These are phyloP conservation scores for Silurus meridionalis DNA, from an alignment of 2,113 vertebrate species.

Conservation along the genomic window DNA sequence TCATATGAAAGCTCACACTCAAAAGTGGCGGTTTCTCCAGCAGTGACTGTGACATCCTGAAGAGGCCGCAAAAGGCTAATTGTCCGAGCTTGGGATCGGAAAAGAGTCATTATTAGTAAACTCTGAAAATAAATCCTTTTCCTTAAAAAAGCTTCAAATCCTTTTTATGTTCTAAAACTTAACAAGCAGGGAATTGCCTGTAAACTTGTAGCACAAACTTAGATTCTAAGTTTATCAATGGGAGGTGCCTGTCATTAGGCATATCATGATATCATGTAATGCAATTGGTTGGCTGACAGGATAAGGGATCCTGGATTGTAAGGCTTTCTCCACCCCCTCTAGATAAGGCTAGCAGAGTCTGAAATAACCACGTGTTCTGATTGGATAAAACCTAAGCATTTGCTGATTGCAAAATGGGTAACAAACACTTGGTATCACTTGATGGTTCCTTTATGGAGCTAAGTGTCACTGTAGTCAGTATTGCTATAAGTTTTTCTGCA, in stretches of 20 bases:
- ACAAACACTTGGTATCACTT: slow-evolving; percentile 38
- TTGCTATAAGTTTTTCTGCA: neutral
- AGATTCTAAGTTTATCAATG: slow-evolving; percentile 9
- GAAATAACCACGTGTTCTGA: slow-evolving; percentile 79
- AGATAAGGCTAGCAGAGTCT: slow-evolving; percentile 79
- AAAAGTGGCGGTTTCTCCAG: slow-evolving; percentile 92
- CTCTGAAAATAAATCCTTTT: slow-evolving; percentile 54
- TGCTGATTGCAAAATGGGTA: slow-evolving; percentile 51
- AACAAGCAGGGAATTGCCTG: slow-evolving; percentile 56
- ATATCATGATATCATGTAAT: slow-evolving; percentile 66
- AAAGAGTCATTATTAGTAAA: slow-evolving; percentile 70
- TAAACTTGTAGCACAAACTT: slow-evolving; percentile 58
- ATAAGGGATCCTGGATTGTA: slow-evolving; percentile 61
- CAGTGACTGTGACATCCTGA: slow-evolving; percentile 91
- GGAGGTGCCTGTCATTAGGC: slow-evolving; percentile 61
- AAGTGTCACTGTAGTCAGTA: neutral
- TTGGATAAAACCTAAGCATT: slow-evolving; percentile 71
- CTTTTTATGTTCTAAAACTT: slow-evolving; percentile 60
- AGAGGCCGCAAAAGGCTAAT: slow-evolving; percentile 85
- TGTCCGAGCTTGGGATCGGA: slow-evolving; percentile 82
- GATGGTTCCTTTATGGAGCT: neutral
- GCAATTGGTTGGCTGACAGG: slow-evolving; percentile 69
- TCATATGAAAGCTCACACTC: slow-evolving; percentile 96
- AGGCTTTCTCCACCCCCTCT: slow-evolving; percentile 70
- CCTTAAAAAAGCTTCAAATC: slow-evolving; percentile 55